Conservation (phyloP, 2,888 invertebrate genomes). For the Frankliniella intonsa region DNA sequence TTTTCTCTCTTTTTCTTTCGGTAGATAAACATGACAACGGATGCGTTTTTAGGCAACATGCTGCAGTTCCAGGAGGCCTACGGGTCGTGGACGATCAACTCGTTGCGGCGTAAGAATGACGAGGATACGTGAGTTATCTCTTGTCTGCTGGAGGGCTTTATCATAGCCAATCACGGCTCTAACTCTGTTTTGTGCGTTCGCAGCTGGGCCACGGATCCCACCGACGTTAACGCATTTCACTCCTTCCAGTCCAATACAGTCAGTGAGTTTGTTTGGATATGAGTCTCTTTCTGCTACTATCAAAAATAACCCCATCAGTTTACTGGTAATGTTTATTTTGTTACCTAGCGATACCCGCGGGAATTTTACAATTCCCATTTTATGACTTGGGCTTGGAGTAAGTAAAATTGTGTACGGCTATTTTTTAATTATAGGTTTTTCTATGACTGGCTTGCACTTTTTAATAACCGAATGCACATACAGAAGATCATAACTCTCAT, state of each 20-base stretch:
- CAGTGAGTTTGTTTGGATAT: conserved; percentile 55
- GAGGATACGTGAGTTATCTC: neutral
- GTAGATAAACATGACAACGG: neutral
- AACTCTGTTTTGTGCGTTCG: conserved; percentile 31
- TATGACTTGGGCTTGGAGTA: conserved; percentile 80
- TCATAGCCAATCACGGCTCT: too few relatives aligned
- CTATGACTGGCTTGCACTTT: neutral
- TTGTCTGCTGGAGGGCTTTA: neutral
- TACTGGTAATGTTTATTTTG: neutral
- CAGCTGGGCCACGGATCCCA: conserved; percentile 71
- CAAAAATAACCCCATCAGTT: neutral
- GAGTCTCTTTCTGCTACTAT: neutral
- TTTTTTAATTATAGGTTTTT: too few relatives aligned
- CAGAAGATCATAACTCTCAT: too few relatives aligned
- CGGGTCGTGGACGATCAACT: neutral
- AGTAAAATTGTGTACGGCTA: conserved; percentile 53
- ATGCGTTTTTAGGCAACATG: neutral
- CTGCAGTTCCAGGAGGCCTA: neutral
- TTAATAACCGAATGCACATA: too few relatives aligned
- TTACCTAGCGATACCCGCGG: conserved; percentile 70
- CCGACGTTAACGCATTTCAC: conserved; percentile 76
- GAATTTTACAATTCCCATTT: conserved; percentile 78
- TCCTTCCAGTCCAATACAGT: conserved; percentile 75
- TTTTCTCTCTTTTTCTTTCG: neutral
- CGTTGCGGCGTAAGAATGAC: neutral